Evolutionary conservation across 2,888 invertebrate species (phyloP), one percentile per base, ranked within the genome.

Genomic region (Luperina nickerlii): DNA sequence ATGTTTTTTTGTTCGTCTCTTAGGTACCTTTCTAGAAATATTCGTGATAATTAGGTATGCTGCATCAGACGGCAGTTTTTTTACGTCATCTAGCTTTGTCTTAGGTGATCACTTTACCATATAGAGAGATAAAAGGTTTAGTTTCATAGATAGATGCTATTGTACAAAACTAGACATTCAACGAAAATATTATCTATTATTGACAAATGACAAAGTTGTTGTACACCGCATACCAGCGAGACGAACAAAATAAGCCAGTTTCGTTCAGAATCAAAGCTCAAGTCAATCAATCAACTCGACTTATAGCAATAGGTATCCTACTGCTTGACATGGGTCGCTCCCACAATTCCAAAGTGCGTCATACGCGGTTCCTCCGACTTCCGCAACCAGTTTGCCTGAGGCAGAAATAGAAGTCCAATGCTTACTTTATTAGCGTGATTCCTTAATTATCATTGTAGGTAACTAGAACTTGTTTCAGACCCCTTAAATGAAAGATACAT

Each of bases 1-100:
- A 87, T 79, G 78, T 72, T 42, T 62, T 62, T 42, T 51, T 42
- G 20, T 62, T 38, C 0, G 20, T 20, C 20, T n/a, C 1, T 65
- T 67, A 42, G 20, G 2, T 45, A 27, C 54, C 15, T 76, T 11
- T 38, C 71, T 32, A 69, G 57, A 15, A 42, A 68, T 20, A 24
- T 79, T 78, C 20, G 79, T 48, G 27, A 2, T 27, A 27, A 60
- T 32, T 32, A 32, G 32, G 32, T 76, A 48, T 48, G 20, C n/a
- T 76, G 45, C 32, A 2, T 27, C 13, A 38, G 15, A 13, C 7
- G 32, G 18, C 11, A 11, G 32, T 27, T 27, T 48, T 68, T 68
- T 27, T 20, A 20, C 20, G 48, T n/a, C 15, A 13, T 6, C 2
- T 13, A 57, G 54, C 54, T 57, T 57, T 57, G 54, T 57, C 54